Evolutionary conservation across 2,888 invertebrate genomes (phyloP), one percentile per base, ranked within the genome.

Genomic region (Ellobium chinense): DNA sequence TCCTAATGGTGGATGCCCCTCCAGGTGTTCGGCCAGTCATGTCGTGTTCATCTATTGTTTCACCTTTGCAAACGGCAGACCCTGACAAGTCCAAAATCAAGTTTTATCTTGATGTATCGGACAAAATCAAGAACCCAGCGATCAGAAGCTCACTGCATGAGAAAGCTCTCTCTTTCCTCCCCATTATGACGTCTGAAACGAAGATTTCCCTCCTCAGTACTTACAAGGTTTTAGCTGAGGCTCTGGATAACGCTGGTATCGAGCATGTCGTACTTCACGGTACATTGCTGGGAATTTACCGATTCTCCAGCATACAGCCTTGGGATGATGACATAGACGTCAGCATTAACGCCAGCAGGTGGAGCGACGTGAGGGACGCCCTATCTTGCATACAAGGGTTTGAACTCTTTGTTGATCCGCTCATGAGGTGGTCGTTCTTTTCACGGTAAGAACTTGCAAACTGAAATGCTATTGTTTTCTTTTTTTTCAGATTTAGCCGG

Each of bases 311-410:
- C 14, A 27, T 70, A 2, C 14, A 21, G n/a, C 70, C 70, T 18
- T 70, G 70, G 70, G 70, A 70, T 46, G 70, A 70, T 37, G 70
- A 70, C 54, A 39, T 70, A 7, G 70, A 70, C 54, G 27, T 70
- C 24, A 54, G n/a, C n/a, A 54, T 70, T 9, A 27, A 27, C 27
- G 46, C 21, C 14, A 21, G n/a, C 46, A 21, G 27, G 14, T 70
- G 70, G 70, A 27, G 14, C 2, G 5, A n/a, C 27, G 70, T 70
- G 24, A 70, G 29, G 29, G 46, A 70, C 27, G 29, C 54, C 18
- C 31, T 70, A 18, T 24, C 46, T 14, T 70, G 70, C 46, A 37
- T 70, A 12, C n/a, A 70, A 7, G 70, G 70, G 2, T 70, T 27
- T 37, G 46, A 46, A 18, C 18, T 46, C 9, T 18, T 12, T 46